Conservation (phyloP, 2,888 invertebrate species). For the Drosophila tanythrix region DNA sequence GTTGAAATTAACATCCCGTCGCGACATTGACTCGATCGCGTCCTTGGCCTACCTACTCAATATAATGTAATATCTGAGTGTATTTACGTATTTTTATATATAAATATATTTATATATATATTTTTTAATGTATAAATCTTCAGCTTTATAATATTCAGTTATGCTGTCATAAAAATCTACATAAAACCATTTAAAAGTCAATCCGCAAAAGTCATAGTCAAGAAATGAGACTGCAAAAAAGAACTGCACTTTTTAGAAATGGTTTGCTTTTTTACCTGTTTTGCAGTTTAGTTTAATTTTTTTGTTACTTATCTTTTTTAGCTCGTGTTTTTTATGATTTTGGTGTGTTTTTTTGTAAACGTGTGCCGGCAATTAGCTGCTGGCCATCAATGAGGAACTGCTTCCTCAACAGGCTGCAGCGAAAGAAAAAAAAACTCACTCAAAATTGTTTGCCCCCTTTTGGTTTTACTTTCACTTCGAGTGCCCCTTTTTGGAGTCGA, state of each 20-base stretch:
- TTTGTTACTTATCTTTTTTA: slow-evolving; percentile 17
- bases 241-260: slow-evolving; percentile 57
- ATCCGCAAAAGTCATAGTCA: slow-evolving; percentile 73
- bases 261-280: slow-evolving; percentile 39
- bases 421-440: slow-evolving; percentile 43
- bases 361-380: slow-evolving; percentile 75
- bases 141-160: slow-evolving; percentile 26
- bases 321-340: slow-evolving; percentile 38
- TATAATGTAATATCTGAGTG: not conserved
- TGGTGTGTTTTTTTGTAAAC: slow-evolving; percentile 55
- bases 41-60: slow-evolving; percentile 68
- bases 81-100: not conserved
- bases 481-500: slow-evolving; percentile 42
- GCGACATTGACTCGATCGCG: slow-evolving; percentile 34
- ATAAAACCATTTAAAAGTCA: slow-evolving; percentile 82
- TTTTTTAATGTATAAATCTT: slow-evolving; percentile 24
- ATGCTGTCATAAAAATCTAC: slow-evolving; percentile 74
- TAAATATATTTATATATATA: not conserved
- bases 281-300: slow-evolving; percentile 4
- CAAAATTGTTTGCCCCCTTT: slow-evolving; percentile 40
- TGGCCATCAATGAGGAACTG: slow-evolving; percentile 48
- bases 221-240: not conserved
- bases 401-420: slow-evolving; percentile 44
- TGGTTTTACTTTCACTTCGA: slow-evolving; percentile 50
- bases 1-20: slow-evolving; percentile 74